Percentiles rank a stretch among this genome's conserved stretches.
Evolutionary conservation across 2,113 vertebrate species (phyloP).

Genomic region (Epinephelus moara): DNA sequence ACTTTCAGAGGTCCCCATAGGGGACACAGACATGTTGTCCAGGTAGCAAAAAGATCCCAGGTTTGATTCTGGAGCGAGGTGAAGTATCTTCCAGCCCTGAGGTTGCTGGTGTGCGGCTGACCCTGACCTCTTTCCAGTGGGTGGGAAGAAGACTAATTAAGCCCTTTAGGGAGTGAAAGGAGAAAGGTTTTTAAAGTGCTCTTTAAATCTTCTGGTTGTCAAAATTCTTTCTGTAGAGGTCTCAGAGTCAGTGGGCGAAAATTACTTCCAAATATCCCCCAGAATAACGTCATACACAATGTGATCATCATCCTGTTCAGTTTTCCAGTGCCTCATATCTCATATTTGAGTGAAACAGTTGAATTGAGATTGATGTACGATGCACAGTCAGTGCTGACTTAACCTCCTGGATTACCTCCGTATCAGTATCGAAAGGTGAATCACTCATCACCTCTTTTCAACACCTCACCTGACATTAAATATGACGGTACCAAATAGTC

Average conservation of each 20-base stretch:
- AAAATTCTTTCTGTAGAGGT: not conserved
- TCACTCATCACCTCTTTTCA: not conserved
- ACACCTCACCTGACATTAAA: too few relatives aligned
- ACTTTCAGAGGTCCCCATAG: not conserved
- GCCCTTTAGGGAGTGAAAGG: too few relatives aligned
- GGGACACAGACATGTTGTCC: not conserved
- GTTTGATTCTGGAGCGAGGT: not conserved
- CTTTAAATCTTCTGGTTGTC: slow-evolving; percentile 14
- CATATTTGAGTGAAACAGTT: not conserved
- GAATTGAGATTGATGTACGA: not conserved
- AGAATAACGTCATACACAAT: not conserved
- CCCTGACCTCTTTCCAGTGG: not conserved
- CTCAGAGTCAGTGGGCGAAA: not conserved
- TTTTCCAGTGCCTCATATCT: not conserved
- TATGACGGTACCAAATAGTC: too few relatives aligned
- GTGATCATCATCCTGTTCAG: not conserved
- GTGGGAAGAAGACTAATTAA: not conserved
- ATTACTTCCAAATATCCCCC: not conserved
- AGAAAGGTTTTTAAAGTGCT: not conserved
- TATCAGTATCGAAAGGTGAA: not conserved
- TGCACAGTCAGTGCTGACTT: not conserved
- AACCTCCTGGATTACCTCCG: not conserved
- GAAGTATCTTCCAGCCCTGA: not conserved
- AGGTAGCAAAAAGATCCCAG: not conserved
- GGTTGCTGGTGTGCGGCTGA: not conserved